Base-by-base conservation (phyloP, 2,797 vertebrate genomes). In the Alectoris magna region DNA sequence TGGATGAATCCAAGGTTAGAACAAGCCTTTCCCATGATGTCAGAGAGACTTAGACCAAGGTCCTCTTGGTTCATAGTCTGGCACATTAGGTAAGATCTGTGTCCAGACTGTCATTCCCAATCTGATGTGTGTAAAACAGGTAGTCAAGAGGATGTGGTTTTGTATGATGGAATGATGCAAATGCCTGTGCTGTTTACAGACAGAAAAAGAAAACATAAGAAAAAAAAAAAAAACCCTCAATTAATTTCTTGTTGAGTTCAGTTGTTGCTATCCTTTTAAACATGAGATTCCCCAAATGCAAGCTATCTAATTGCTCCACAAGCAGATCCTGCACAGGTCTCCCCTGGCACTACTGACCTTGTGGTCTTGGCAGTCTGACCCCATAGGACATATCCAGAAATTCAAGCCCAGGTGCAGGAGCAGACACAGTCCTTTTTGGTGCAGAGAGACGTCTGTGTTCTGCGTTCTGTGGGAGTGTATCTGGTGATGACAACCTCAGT, bases 71-170 rank as follows among this genome's bases (percentile, higher is more conserved):
- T 64, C 80, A 41, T 21, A 46, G 4, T 51, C 17, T 2, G 0
- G 43, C 23, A 8, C 0, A 0, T 10, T 62, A 51, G 34, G n/a
- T 69, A 80, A 95, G 62, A 36, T 8, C 22, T 36, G 1, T 7
- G 3, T 26, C 9, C 18, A 62, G 63, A 29, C 1, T 31, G 13
- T 76, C 60, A 23, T 67, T 87, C n/a, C 46, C 23, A 19, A 71
- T 38, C n/a, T 59, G 31, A 51, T 36, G 4, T 43, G 14, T 51
- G 17, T 1, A 1, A 74, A 78, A 14, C 7, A 38, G 8, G 11
- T 15, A 58, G 7, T 21, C 18, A 71, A 64, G 4, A 53, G 38
- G 21, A 14, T 36, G 14, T 51, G 6, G 5, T 38, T 29, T 73
- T 29, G 4, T 19, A 14, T 39, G 19, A 24, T 2, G 68, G 11